Evolutionary conservation across 2,113 vertebrate species (phyloP).

Genomic region (Symphodus melops): DNA sequence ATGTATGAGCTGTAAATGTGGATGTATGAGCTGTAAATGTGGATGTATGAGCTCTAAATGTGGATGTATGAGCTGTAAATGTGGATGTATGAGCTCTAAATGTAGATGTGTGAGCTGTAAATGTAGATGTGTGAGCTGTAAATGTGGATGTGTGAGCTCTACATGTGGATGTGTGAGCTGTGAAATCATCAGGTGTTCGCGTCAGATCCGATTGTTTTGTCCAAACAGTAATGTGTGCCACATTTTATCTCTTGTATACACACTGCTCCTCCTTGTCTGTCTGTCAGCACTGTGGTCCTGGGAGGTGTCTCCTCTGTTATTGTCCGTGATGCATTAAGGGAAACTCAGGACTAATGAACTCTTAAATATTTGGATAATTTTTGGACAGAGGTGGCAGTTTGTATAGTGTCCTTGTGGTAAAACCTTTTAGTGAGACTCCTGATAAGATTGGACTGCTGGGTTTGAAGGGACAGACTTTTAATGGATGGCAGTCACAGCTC

Average conservation of each 20-base stretch:
- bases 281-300: constrained; percentile 18
- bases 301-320: constrained; percentile 67
- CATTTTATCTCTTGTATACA: too few relatives aligned
- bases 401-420: constrained; percentile 61
- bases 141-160: too few relatives aligned
- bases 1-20: too few relatives aligned
- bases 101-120: too few relatives aligned
- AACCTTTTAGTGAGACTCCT: constrained; percentile 67
- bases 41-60: too few relatives aligned
- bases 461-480: constrained; percentile 30
- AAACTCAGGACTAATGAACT: constrained; percentile 79
- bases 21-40: too few relatives aligned
- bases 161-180: neutral
- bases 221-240: too few relatives aligned
- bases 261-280: too few relatives aligned
- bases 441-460: constrained; percentile 47
- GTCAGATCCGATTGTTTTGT: neutral
- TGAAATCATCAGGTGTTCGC: constrained; percentile 27
- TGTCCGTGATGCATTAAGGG: constrained; percentile 78
- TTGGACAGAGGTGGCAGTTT: constrained; percentile 68
- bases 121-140: too few relatives aligned
- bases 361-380: constrained; percentile 79
- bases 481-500: constrained; percentile 13
- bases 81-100: too few relatives aligned
- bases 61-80: neutral